These are phyloP conservation scores for Caenorhabditis afra DNA, from an alignment of 2,888 invertebrate species.

Conservation along the genomic window DNA sequence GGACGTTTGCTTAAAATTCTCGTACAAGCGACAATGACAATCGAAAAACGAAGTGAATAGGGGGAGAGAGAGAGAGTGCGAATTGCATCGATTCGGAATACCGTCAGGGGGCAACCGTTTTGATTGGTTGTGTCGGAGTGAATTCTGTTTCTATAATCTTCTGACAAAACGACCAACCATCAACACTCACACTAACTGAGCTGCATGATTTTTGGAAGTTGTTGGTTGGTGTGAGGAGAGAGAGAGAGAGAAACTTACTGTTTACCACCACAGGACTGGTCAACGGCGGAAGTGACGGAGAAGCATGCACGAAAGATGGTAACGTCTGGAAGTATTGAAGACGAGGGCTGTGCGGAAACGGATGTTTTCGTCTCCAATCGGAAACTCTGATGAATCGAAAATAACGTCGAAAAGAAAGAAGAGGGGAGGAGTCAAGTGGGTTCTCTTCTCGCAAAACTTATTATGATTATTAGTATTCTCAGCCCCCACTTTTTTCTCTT, in stretches of 20 bases:
- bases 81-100: slow-evolving; percentile 6
- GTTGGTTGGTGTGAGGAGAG: slow-evolving; percentile 3
- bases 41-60: not conserved
- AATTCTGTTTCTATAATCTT: slow-evolving; percentile 15
- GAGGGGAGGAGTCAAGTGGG: slow-evolving; percentile 15
- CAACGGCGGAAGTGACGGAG: not conserved
- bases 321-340: not conserved
- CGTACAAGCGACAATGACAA: not conserved
- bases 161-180: slow-evolving; percentile 9
- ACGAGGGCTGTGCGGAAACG: not conserved
- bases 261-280: too few relatives aligned
- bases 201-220: too few relatives aligned
- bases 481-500: not conserved
- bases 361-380: not conserved
- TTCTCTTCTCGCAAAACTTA: slow-evolving; percentile 6
- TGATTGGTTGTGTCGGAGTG: not conserved
- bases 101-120: not conserved
- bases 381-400: not conserved
- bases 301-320: not conserved
- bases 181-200: not conserved
- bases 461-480: not conserved
- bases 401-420: too few relatives aligned
- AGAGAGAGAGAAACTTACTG: slow-evolving; percentile 4
- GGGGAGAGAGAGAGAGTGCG: slow-evolving; percentile 16
- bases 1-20: slow-evolving; percentile 1